A percentile compares a stretch with the other conserved stretches of the same genome.
These are phyloP conservation scores for Neofelis nebulosa DNA, from an alignment of 2,113 vertebrate genomes.

Conservation along the genomic window DNA sequence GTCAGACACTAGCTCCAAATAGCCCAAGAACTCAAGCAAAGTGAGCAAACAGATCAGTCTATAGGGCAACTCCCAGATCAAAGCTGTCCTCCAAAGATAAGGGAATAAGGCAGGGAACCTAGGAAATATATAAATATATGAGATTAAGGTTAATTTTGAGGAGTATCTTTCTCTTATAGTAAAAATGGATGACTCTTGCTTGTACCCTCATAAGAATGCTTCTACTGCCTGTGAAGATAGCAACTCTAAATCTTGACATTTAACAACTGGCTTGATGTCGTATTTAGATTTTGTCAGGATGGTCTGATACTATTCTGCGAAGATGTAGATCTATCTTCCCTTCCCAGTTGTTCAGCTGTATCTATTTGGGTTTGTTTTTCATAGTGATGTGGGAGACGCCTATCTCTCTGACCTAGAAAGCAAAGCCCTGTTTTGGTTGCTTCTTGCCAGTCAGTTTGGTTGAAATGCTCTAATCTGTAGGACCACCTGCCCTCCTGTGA, in stretches of 20 bases:
- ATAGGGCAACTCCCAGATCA: not conserved
- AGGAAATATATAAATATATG: not conserved
- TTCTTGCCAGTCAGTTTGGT: not conserved
- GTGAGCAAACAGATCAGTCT: not conserved
- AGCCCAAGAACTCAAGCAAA: not conserved
- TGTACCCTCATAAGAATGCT: not conserved
- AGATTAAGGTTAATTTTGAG: not conserved
- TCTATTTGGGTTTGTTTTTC: constrained; percentile 1
- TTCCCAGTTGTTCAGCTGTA: not conserved
- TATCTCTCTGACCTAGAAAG: not conserved
- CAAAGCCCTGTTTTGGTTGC: not conserved
- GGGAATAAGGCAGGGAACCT: not conserved
- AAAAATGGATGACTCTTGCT: not conserved
- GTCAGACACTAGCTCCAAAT: not conserved
- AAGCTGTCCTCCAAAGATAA: not conserved
- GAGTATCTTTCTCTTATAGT: not conserved
- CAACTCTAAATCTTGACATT: not conserved
- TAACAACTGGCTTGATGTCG: not conserved
- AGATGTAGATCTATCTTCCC: not conserved
- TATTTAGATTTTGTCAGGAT: not conserved
- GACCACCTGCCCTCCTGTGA: not conserved
- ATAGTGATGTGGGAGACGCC: not conserved
- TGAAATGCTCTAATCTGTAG: not conserved
- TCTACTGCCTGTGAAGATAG: not conserved
- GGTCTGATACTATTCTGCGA: not conserved